These are phyloP conservation scores for Netelia fuscicornis DNA, from an alignment of 2,888 invertebrate genomes.

Conservation along the genomic window DNA sequence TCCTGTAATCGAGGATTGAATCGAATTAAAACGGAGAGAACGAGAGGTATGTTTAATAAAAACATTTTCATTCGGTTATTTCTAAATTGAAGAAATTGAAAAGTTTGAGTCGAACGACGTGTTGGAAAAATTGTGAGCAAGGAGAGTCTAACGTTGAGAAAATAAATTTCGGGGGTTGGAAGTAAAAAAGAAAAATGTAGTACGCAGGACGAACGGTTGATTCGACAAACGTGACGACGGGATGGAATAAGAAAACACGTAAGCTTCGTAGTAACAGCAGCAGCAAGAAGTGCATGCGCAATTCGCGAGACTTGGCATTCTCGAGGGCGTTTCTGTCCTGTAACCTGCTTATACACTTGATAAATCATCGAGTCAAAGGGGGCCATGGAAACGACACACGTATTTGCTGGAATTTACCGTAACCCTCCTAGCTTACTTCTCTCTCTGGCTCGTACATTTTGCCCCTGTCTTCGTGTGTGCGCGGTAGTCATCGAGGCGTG, in stretches of 20 bases:
- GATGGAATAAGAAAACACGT: constrained; percentile 19
- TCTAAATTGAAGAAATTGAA: too few relatives aligned
- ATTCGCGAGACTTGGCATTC: constrained; percentile 25
- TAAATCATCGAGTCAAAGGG: constrained; percentile 60
- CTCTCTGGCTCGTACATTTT: too few relatives aligned
- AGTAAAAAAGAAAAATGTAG: too few relatives aligned
- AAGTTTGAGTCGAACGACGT: too few relatives aligned
- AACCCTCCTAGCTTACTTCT: neutral
- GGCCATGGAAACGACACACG: constrained; percentile 18
- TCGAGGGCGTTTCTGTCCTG: constrained; percentile 25
- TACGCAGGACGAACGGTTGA: neutral
- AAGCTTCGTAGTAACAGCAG: constrained; percentile 12
- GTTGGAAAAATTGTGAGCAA: too few relatives aligned
- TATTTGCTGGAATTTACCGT: constrained; percentile 61
- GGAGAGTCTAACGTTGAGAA: too few relatives aligned
- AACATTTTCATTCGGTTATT: too few relatives aligned
- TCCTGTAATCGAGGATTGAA: too few relatives aligned
- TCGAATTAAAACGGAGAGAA: too few relatives aligned
- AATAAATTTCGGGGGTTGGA: too few relatives aligned
- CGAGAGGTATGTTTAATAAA: too few relatives aligned
- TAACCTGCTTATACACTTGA: constrained; percentile 30
- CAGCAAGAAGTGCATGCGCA: constrained; percentile 4
- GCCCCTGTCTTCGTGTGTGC: constrained; percentile 18
- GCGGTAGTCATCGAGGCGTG: constrained; percentile 46
- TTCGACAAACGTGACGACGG: constrained; percentile 46